These are phyloP conservation scores for Trypoxylon attenuatum DNA, from an alignment of 2,888 invertebrate genomes.

Conservation along the genomic window DNA sequence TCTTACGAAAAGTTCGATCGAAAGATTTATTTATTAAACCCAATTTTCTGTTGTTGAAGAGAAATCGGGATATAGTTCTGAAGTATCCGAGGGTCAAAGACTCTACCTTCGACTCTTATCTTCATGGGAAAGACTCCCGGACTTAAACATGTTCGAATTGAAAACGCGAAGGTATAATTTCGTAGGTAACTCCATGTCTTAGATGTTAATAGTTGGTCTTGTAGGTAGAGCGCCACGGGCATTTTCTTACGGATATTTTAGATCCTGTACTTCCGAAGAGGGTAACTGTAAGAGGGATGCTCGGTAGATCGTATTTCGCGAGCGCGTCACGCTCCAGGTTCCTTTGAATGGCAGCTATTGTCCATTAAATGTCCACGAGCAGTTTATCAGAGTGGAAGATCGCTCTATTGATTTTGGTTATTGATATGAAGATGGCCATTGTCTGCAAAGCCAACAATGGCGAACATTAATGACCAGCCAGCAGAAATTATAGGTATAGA, in stretches of 20 bases:
- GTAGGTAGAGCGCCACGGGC: too few relatives aligned
- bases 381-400: conserved; percentile 36
- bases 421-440: conserved; percentile 64
- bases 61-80: too few relatives aligned
- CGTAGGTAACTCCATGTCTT: too few relatives aligned
- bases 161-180: not conserved
- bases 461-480: conserved; percentile 57
- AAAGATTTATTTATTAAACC: too few relatives aligned
- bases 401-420: conserved; percentile 67
- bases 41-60: too few relatives aligned
- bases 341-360: conserved; percentile 40
- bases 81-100: too few relatives aligned
- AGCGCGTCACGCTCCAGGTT: conserved; percentile 26
- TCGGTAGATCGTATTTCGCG: conserved; percentile 3
- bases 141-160: not conserved
- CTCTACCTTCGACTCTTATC: too few relatives aligned
- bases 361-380: conserved; percentile 34
- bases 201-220: not conserved
- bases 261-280: not conserved
- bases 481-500: conserved; percentile 25
- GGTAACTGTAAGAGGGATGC: conserved; percentile 20
- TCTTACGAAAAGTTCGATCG: too few relatives aligned
- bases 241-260: not conserved
- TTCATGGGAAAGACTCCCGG: not conserved
- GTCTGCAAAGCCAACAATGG: conserved; percentile 58